Evolutionary conservation across 2,113 vertebrate genomes (phyloP).

Genomic region (Alouatta palliata): DNA sequence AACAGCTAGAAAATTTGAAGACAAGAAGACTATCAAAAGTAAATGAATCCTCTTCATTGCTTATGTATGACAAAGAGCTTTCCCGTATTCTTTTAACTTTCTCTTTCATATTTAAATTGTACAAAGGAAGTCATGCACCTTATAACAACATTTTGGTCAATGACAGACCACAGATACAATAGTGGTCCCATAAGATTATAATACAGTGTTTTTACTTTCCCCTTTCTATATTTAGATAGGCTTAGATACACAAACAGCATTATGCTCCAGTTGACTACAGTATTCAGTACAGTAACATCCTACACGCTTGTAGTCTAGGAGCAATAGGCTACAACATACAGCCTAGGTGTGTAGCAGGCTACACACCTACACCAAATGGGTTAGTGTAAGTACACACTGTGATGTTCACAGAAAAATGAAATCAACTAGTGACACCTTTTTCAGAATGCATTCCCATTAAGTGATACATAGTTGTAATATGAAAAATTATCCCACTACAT

Average conservation of each 20-base stretch:
- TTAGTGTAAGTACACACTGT: not conserved
- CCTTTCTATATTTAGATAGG: not conserved
- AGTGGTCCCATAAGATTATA: too few species aligned
- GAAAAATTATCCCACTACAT: not conserved
- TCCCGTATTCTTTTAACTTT: not conserved
- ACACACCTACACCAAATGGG: too few species aligned
- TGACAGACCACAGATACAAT: not conserved
- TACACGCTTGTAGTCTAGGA: not conserved
- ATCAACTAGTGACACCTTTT: not conserved
- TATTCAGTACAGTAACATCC: not conserved
- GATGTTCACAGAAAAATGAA: not conserved
- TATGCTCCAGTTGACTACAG: not conserved
- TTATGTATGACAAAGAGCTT: not conserved
- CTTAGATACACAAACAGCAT: not conserved
- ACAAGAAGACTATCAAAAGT: not conserved
- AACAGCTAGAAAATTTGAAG: not conserved
- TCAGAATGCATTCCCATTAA: not conserved
- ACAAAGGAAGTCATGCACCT: not conserved
- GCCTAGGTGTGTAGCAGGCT: not conserved
- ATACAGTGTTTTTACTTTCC: not conserved
- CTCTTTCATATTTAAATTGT: not conserved
- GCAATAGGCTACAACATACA: not conserved
- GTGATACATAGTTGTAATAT: not conserved
- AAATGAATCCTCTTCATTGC: not conserved
- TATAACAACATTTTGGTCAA: not conserved